phyloP scores from a whole-genome alignment of 2,113 vertebrate genomes.

The Salvelinus fontinalis region DNA sequence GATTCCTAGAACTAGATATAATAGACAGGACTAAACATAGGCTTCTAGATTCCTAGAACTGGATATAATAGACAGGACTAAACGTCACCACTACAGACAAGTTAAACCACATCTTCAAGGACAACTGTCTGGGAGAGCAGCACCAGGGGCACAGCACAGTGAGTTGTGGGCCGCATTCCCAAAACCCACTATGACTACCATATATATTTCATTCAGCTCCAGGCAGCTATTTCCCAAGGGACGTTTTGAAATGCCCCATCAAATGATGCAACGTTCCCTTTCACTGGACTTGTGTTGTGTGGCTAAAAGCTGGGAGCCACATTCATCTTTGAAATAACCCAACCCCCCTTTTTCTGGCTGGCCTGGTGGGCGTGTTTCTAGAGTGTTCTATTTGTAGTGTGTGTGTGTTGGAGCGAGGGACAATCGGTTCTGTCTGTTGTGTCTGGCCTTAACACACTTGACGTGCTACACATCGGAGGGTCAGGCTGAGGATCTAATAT shows the following conservation, averaged over 20 bases:
- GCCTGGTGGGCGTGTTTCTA: constrained; percentile 65
- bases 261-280: constrained; percentile 77
- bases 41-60: no score
- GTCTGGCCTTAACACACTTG: background rate
- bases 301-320: constrained; percentile 74
- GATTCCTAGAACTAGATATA: no score
- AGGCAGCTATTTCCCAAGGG: constrained; percentile 64
- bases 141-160: constrained; percentile 50
- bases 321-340: constrained; percentile 78
- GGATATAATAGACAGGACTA: no score
- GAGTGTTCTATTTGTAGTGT: constrained; percentile 70
- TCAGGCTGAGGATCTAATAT: background rate
- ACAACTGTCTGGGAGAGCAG: constrained; percentile 60
- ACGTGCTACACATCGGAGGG: background rate
- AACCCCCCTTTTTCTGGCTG: constrained; percentile 54
- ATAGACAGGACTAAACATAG: no score
- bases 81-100: background rate
- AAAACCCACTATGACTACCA: constrained; percentile 60
- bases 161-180: constrained; percentile 54
- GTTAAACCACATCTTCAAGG: constrained; percentile 65
- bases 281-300: constrained; percentile 76
- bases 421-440: background rate
- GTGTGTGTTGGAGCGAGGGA: constrained; percentile 46
- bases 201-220: constrained; percentile 74
- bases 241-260: constrained; percentile 74